Evolutionary conservation across 1,140 invertebrate genomes (phyloP).

Genomic region (Drosophila sproati): DNA sequence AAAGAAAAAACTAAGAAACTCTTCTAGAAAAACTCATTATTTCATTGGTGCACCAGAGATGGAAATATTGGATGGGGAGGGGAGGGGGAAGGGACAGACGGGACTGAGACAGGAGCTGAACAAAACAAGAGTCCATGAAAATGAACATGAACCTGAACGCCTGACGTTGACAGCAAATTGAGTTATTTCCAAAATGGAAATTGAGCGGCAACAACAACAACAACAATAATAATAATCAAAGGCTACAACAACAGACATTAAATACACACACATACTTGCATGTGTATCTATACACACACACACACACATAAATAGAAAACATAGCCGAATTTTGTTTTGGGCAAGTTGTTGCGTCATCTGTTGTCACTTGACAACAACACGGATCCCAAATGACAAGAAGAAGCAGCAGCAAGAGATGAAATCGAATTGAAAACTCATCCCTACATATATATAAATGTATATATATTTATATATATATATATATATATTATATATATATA

Average conservation of each 20-base stretch:
- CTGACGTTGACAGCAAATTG: constrained; percentile 70
- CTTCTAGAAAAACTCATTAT: no score
- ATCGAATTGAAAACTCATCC: constrained; percentile 19
- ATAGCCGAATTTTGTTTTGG: constrained; percentile 22
- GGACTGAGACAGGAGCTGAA: constrained; percentile 5
- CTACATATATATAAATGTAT: no score
- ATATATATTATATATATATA: not conserved
- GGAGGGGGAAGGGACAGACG: not conserved
- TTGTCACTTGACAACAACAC: constrained; percentile 37
- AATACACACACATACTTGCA: constrained; percentile 14
- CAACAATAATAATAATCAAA: constrained; percentile 22
- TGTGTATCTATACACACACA: constrained; percentile 11
- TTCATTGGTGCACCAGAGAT: not conserved
- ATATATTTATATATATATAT: no score
- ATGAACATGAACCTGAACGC: constrained; percentile 21
- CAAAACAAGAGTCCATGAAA: not conserved
- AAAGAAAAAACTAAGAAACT: no score
- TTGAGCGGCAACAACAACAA: constrained; percentile 37
- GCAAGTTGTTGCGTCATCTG: constrained; percentile 60
- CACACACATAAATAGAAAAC: constrained; percentile 48
- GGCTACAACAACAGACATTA: constrained; percentile 9
- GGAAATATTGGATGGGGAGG: not conserved
- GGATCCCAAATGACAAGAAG: constrained; percentile 30
- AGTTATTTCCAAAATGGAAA: constrained; percentile 65
- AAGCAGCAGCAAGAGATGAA: constrained; percentile 4